Percentiles rank a stretch among this genome's conserved stretches.
phyloP scores from a whole-genome alignment of 2,113 vertebrate species.

The Planiliza haematocheilus region DNA sequence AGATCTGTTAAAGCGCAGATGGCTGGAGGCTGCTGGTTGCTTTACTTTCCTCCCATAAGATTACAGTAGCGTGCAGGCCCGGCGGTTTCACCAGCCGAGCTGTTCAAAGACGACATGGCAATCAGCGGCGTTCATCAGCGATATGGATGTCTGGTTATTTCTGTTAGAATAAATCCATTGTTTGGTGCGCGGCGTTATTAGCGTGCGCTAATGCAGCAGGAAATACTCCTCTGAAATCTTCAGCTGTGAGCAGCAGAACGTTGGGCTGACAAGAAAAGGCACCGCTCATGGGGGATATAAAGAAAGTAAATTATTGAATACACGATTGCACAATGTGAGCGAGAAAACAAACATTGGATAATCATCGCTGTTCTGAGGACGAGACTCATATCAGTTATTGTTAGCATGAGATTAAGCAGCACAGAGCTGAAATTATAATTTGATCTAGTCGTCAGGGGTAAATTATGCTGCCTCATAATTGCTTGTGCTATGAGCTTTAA shows the following conservation, averaged over 20 bases:
- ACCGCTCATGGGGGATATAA: slow-evolving; percentile 40
- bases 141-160: slow-evolving; percentile 3
- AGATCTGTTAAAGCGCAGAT: slow-evolving; percentile 1
- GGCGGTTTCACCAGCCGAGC: slow-evolving; percentile 7
- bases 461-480: slow-evolving; percentile 43
- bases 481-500: slow-evolving; percentile 27
- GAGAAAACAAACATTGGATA: slow-evolving; percentile 67
- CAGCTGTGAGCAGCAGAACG: too few species aligned
- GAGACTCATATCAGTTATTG: slow-evolving; percentile 53
- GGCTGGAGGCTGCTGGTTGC: slow-evolving; percentile 8
- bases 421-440: slow-evolving; percentile 43
- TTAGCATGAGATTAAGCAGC: slow-evolving; percentile 41
- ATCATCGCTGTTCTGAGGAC: slow-evolving; percentile 60
- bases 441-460: slow-evolving; percentile 29
- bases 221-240: slow-evolving; percentile 8
- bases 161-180: slow-evolving; percentile 20
- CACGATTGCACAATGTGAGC: slow-evolving; percentile 41
- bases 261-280: slow-evolving; percentile 36
- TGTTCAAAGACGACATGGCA: background rate
- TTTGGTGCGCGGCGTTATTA: slow-evolving; percentile 9
- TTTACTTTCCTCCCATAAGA: slow-evolving; percentile 11
- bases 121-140: background rate
- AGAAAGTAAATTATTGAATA: slow-evolving; percentile 58
- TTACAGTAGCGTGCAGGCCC: background rate
- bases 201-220: slow-evolving; percentile 1